Evolutionary conservation across 1,140 invertebrate species (phyloP).

Genomic region (Brachionus manjavacas): DNA sequence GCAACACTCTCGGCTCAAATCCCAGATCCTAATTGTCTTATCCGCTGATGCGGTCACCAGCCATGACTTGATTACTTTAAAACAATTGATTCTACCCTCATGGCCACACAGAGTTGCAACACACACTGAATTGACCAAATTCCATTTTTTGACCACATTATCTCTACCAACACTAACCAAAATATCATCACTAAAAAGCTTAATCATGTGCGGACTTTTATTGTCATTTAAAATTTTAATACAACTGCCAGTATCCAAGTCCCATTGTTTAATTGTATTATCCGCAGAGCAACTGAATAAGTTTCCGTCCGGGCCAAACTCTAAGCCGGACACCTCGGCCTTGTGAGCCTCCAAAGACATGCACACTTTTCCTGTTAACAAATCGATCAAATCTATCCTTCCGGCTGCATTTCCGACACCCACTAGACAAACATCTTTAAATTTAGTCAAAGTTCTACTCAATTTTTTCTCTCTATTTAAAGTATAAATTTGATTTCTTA

Average conservation of each 20-base stretch:
- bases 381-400: background rate
- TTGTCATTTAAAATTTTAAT: background rate
- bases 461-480: background rate
- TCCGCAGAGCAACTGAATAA: background rate
- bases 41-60: background rate
- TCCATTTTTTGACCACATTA: background rate
- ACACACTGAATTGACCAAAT: background rate
- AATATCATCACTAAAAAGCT: background rate
- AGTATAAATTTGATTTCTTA: background rate
- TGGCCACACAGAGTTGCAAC: background rate
- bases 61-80: background rate
- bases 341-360: background rate
- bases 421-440: background rate
- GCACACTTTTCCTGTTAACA: background rate
- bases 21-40: conserved; percentile 1
- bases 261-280: background rate
- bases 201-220: background rate
- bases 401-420: background rate
- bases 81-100: background rate
- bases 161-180: background rate
- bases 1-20: background rate
- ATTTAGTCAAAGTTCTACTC: background rate
- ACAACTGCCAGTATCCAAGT: background rate
- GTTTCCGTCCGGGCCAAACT: background rate
- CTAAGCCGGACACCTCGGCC: background rate